These are phyloP conservation scores for Hiodon alosoides DNA, from an alignment of 2,113 vertebrate genomes.

Conservation along the genomic window DNA sequence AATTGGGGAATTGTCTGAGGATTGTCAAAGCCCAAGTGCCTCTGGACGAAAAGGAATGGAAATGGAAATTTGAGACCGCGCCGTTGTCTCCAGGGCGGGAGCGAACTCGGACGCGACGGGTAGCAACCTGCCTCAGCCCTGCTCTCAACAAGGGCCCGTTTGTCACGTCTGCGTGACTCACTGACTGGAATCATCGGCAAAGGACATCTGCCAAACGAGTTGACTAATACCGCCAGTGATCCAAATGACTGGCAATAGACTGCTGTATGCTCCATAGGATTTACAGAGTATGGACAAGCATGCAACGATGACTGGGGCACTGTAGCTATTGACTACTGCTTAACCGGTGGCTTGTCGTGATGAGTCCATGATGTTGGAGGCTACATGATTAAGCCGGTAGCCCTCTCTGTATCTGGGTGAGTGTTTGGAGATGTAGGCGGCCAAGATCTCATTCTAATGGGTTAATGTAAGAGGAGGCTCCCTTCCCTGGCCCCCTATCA, in stretches of 20 bases:
- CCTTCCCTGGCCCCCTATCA: constrained; percentile 58
- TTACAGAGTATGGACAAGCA: constrained; percentile 8
- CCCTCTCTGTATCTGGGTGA: no score
- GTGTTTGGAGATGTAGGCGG: background rate
- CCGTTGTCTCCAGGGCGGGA: constrained; percentile 17
- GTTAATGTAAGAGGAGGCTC: constrained; percentile 51
- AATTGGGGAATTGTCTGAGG: constrained; percentile 53
- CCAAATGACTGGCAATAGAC: constrained; percentile 11
- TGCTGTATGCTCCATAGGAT: constrained; percentile 11
- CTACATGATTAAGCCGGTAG: background rate
- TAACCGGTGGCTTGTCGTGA: no score
- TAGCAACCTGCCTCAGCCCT: constrained; percentile 7
- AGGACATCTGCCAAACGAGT: constrained; percentile 24
- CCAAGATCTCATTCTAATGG: constrained; percentile 40
- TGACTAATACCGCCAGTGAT: constrained; percentile 9
- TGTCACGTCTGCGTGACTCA: constrained; percentile 16
- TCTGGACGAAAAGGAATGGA: constrained; percentile 27
- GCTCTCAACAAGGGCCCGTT: constrained; percentile 15
- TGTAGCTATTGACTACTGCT: background rate
- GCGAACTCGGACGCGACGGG: background rate
- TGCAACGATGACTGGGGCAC: constrained; percentile 15
- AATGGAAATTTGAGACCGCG: constrained; percentile 51
- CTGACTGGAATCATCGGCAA: constrained; percentile 4
- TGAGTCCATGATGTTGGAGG: background rate
- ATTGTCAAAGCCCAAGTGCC: constrained; percentile 45